These are phyloP conservation scores for Silurus asotus DNA, from an alignment of 2,113 vertebrate species.

Conservation along the genomic window DNA sequence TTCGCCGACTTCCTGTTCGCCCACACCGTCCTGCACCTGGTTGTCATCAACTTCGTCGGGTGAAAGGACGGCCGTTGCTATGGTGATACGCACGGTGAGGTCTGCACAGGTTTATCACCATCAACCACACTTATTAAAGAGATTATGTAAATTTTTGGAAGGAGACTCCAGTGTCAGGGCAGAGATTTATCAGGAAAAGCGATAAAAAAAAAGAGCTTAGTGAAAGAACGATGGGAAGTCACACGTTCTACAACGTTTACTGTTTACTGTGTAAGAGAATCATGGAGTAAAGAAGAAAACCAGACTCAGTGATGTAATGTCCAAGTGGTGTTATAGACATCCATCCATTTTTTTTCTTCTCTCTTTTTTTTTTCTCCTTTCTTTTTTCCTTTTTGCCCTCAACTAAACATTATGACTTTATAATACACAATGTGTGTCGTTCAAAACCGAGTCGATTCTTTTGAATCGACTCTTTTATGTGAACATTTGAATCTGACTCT, in stretches of 20 bases:
- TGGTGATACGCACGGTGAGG: not conserved
- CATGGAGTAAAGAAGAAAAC: no score
- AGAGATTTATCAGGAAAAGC: not conserved
- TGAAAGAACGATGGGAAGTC: not conserved
- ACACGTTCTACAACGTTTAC: not conserved
- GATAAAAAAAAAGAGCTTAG: not conserved
- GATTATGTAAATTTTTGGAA: not conserved
- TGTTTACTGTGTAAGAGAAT: not conserved
- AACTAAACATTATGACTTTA: no score
- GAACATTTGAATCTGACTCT: no score
- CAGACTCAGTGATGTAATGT: no score
- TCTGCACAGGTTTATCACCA: not conserved
- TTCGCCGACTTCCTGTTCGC: constrained; percentile 97
- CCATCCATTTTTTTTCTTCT: no score
- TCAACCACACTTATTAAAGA: not conserved
- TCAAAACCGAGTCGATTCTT: no score
- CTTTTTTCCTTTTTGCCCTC: no score
- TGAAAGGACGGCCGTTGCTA: constrained; percentile 62
- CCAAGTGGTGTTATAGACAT: no score
- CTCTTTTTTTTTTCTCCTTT: no score
- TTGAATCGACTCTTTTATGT: no score
- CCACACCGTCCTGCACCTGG: constrained; percentile 92
- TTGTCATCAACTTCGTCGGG: constrained; percentile 96
- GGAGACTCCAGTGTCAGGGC: not conserved
- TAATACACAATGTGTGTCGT: no score